Evolutionary conservation across 2,888 invertebrate genomes (phyloP).

Genomic region (Leuctra nigra): DNA sequence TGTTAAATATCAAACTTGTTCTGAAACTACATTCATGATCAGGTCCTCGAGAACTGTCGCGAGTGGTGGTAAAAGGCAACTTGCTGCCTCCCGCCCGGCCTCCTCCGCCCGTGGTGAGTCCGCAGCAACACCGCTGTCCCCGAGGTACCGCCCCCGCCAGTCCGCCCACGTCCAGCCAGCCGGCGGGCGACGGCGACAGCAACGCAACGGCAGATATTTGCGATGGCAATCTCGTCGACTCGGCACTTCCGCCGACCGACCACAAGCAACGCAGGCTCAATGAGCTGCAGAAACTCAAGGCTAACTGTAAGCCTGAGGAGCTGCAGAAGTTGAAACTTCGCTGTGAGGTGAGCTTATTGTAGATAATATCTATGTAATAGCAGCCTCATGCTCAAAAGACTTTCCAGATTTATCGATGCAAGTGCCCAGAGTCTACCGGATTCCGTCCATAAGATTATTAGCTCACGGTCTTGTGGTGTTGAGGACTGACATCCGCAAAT

Average conservation of each 20-base stretch:
- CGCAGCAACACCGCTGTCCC: conserved; percentile 29
- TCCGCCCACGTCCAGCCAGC: not conserved
- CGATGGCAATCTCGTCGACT: conserved; percentile 51
- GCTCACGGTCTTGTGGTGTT: no score
- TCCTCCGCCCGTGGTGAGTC: conserved; percentile 21
- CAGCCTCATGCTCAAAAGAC: no score
- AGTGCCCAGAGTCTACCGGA: no score
- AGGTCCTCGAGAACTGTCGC: conserved; percentile 46
- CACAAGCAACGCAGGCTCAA: conserved; percentile 59
- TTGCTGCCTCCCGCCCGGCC: conserved; percentile 21
- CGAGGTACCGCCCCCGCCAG: conserved; percentile 43
- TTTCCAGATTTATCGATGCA: no score
- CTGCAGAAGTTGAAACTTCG: conserved; percentile 64
- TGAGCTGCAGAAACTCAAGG: conserved; percentile 63
- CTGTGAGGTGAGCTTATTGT: conserved; percentile 50
- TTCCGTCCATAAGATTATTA: no score
- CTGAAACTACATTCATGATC: conserved; percentile 32
- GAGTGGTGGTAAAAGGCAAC: conserved; percentile 37
- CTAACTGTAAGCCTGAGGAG: conserved; percentile 74
- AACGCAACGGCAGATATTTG: conserved; percentile 33
- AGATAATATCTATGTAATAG: no score
- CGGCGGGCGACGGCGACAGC: conserved; percentile 19
- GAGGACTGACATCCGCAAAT: no score
- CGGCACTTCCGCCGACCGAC: conserved; percentile 59
- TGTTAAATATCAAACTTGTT: no score